phyloP scores from a whole-genome alignment of 1,140 invertebrate genomes.

The Bombus polaris region DNA sequence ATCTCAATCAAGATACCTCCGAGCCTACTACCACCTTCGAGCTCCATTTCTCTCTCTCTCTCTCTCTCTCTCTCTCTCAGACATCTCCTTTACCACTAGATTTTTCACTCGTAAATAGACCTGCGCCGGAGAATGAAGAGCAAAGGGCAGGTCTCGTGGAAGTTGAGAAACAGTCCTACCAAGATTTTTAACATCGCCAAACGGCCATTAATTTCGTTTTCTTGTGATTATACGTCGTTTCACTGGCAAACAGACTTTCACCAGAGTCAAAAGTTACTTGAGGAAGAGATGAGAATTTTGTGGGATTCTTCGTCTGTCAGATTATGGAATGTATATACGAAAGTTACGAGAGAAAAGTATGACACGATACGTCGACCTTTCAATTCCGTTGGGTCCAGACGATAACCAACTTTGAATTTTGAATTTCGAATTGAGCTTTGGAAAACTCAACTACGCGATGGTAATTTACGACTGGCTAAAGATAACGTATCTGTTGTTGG shows the following conservation, averaged over 20 bases:
- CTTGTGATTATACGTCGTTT: background rate
- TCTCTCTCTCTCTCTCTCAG: background rate
- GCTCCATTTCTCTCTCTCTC: background rate
- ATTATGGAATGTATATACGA: background rate
- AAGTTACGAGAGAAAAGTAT: accelerated
- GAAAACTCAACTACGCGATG: too few species aligned
- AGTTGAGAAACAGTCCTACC: background rate
- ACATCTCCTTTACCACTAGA: conserved; percentile 21
- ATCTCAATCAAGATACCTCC: conserved; percentile 68
- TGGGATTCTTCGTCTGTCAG: background rate
- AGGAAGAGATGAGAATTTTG: background rate
- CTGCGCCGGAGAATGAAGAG: background rate
- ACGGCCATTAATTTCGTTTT: background rate
- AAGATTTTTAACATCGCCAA: background rate
- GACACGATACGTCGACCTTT: too few species aligned
- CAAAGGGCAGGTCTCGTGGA: background rate
- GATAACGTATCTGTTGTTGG: background rate
- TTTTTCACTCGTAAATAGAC: conserved; percentile 50
- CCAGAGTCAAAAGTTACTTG: too few species aligned
- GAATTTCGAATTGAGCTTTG: too few species aligned
- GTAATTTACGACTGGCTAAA: background rate
- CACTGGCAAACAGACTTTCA: background rate
- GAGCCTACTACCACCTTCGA: conserved; percentile 28
- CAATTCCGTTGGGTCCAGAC: too few species aligned
- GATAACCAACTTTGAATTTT: too few species aligned